Base-by-base conservation (phyloP, 2,888 invertebrate genomes). In the Gari tellinella region DNA sequence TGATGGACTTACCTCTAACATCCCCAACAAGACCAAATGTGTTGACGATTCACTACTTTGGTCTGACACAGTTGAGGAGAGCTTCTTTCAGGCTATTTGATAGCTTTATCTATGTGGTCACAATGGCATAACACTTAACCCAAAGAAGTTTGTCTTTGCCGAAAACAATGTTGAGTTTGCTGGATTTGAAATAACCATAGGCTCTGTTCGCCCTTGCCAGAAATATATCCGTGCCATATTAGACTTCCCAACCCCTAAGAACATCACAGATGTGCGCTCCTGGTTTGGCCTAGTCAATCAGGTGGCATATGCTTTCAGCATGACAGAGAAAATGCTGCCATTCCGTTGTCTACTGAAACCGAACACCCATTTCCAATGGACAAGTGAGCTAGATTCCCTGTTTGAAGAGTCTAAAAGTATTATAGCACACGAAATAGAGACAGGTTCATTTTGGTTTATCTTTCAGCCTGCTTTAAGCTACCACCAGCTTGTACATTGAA, bases 251-350 rank as follows among this genome's bases (percentile, higher is more conserved):
- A n/a, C n/a, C n/a, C n/a, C n/a, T n/a, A n/a, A n/a, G n/a, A n/a
- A n/a, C n/a, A n/a, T n/a, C n/a, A n/a, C n/a, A n/a, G n/a, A n/a
- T n/a, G n/a, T n/a, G n/a, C n/a, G n/a, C n/a, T n/a, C n/a, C n/a
- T n/a, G n/a, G n/a, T n/a, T n/a, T 65, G 82, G 80, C 2, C 76
- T 86, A 12, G 63, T 84, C 10, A 85, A 82, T 48, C 84, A 83
- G 60, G 82, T 83, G 3, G 68, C 80, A 8, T 82, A 81, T 49
- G 65, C 78, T 12, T 84, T 70, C 49, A 66, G 70, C 40, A 74
- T 65, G 74, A 43, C 74, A 15, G 56, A 64, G 1, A 41, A 23
- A 12, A 63, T 73, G 60, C 51, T 52, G 2, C 68, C 65, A 21
- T 75, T 70, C 48, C n/a, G 70, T 7, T 14, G 55, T 15, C 40